phyloP scores from a whole-genome alignment of 2,113 vertebrate species.

The Brachirus orientalis region DNA sequence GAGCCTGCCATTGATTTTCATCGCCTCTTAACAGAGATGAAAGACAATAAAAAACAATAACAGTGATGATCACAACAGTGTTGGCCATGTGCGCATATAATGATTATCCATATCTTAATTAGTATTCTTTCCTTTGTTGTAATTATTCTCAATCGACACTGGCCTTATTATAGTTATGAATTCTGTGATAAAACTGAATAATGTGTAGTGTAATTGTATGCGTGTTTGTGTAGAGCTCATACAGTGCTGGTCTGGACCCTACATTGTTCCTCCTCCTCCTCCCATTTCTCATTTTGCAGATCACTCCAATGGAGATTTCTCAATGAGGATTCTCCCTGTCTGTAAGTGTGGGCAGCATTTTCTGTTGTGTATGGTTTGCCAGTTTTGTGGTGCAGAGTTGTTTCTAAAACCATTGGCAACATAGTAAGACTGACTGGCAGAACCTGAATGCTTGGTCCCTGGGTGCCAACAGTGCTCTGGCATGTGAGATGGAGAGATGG shows the following conservation, averaged over 20 bases:
- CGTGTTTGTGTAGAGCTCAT: constrained; percentile 31
- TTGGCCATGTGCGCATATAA: constrained; percentile 69
- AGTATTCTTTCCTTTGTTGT: constrained; percentile 67
- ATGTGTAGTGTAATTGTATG: constrained; percentile 1
- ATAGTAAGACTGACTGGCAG: constrained; percentile 63
- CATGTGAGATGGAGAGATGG: constrained; percentile 62
- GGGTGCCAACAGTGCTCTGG: constrained; percentile 74
- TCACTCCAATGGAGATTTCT: constrained; percentile 39
- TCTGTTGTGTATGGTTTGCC: constrained; percentile 53
- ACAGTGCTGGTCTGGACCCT: constrained; percentile 19
- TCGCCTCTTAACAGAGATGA: constrained; percentile 77
- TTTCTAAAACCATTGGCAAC: constrained; percentile 75
- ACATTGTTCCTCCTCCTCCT: constrained; percentile 26
- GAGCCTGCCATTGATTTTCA: constrained; percentile 79
- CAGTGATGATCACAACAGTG: constrained; percentile 75
- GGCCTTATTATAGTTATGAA: constrained; percentile 58
- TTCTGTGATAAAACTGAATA: constrained; percentile 55
- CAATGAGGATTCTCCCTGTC: constrained; percentile 47
- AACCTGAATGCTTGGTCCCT: constrained; percentile 58
- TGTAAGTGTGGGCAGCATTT: constrained; percentile 68
- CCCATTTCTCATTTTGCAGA: constrained; percentile 31
- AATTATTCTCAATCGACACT: constrained; percentile 68
- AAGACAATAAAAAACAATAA: constrained; percentile 84
- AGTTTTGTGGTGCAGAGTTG: constrained; percentile 50
- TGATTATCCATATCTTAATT: constrained; percentile 73